Evolutionary conservation across 2,797 vertebrate species (phyloP).

Genomic region (Agapornis canus): DNA sequence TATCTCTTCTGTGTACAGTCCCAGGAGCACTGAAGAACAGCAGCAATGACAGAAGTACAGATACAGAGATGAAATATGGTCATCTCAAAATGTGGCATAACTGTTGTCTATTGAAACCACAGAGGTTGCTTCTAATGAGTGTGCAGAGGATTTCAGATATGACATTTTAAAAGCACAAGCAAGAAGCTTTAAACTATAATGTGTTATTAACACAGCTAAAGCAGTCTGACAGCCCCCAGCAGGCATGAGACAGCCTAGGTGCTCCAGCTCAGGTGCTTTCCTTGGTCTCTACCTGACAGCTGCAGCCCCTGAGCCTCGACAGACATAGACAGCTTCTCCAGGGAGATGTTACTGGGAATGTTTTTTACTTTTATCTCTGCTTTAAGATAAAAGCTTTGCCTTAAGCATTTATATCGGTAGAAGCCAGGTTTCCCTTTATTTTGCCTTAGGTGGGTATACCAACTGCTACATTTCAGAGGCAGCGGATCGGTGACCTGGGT

Average conservation of each 20-base stretch:
- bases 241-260: not conserved
- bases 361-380: conserved; percentile 3
- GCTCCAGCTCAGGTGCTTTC: not conserved
- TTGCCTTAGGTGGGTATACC: not conserved
- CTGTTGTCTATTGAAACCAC: not conserved
- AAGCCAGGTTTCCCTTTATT: not conserved
- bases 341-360: not conserved
- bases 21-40: not conserved
- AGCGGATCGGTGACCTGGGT: not conserved
- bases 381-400: not conserved
- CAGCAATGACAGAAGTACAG: not conserved
- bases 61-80: not conserved
- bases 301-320: not conserved
- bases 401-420: not conserved
- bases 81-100: not conserved
- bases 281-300: not conserved
- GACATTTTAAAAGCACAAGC: conserved; percentile 27
- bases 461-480: not conserved
- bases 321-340: not conserved
- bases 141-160: conserved; percentile 8
- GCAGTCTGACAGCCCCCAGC: conserved; percentile 11
- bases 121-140: not conserved
- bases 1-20: not conserved
- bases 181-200: conserved; percentile 6
- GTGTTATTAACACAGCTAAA: conserved; percentile 5